phyloP scores from a whole-genome alignment of 2,797 vertebrate species.

The Emydoidea blandingii region DNA sequence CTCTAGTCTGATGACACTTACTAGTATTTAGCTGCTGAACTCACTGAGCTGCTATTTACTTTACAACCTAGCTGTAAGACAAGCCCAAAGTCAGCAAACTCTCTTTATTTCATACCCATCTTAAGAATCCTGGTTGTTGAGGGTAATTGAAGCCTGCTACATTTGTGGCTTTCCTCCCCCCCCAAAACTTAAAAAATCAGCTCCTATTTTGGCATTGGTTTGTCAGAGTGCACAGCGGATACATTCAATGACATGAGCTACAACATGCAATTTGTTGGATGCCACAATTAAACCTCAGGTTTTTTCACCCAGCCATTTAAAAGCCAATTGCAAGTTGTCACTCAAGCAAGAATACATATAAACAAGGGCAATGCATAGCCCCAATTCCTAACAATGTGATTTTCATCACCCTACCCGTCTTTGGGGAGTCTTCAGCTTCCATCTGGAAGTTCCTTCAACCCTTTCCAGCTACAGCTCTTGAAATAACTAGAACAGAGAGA shows the following conservation, averaged over 20 bases:
- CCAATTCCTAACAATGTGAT: slow-evolving; percentile 70
- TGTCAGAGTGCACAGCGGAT: slow-evolving; percentile 68
- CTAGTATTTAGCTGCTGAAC: fast-evolving
- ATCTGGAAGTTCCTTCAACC: slow-evolving; percentile 68
- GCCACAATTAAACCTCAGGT: slow-evolving; percentile 84
- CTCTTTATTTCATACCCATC: background rate
- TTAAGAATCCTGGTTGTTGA: background rate
- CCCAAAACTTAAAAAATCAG: background rate
- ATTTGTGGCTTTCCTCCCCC: background rate
- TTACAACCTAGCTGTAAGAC: background rate
- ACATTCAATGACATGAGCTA: slow-evolving; percentile 73
- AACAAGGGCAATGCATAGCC: slow-evolving; percentile 62
- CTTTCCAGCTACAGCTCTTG: slow-evolving; percentile 63
- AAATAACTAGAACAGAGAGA: slow-evolving; percentile 74
- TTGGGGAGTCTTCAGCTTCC: slow-evolving; percentile 71
- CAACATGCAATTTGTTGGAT: slow-evolving; percentile 85
- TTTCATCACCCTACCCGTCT: slow-evolving; percentile 79
- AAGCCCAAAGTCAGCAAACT: background rate
- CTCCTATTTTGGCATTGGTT: slow-evolving; percentile 57
- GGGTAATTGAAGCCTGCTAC: slow-evolving; percentile 31
- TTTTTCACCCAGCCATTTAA: slow-evolving; percentile 76
- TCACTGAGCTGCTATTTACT: fast-evolving
- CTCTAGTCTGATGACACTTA: fast-evolving
- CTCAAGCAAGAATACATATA: slow-evolving; percentile 70
- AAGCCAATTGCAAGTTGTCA: slow-evolving; percentile 74